Evolutionary conservation across 2,113 vertebrate genomes (phyloP).

Genomic region (Labeo catla): DNA sequence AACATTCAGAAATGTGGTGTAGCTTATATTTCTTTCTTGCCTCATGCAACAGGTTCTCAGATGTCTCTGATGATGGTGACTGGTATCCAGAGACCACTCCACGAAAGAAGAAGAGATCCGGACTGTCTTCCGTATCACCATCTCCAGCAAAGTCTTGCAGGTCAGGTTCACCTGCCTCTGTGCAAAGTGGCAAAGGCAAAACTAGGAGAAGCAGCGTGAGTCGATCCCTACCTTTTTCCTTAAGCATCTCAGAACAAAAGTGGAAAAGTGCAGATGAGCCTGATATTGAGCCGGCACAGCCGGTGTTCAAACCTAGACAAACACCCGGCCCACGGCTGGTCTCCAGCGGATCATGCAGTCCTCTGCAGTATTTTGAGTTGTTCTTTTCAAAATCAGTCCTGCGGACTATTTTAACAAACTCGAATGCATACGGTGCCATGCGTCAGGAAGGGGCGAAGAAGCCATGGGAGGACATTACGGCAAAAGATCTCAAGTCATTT

Average conservation of each 20-base stretch:
- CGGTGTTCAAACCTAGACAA: neutral
- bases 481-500: neutral
- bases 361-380: conserved; percentile 21
- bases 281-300: neutral
- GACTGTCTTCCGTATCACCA: neutral
- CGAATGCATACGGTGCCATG: neutral
- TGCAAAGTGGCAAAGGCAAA: neutral
- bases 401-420: conserved; percentile 9
- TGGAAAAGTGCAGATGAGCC: conserved; percentile 6
- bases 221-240: neutral
- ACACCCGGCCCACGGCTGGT: conserved; percentile 26
- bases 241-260: neutral
- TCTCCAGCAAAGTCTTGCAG: neutral
- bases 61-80: neutral
- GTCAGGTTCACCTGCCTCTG: neutral
- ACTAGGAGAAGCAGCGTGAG: neutral
- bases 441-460: neutral
- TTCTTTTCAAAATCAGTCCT: conserved; percentile 1
- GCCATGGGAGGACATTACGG: neutral
- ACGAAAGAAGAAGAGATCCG: neutral
- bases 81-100: neutral
- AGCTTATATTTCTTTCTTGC: too few species aligned
- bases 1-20: too few species aligned
- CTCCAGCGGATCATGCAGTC: conserved; percentile 25
- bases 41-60: neutral